phyloP scores from a whole-genome alignment of 2,797 vertebrate species.

The Syngnathus acus region DNA sequence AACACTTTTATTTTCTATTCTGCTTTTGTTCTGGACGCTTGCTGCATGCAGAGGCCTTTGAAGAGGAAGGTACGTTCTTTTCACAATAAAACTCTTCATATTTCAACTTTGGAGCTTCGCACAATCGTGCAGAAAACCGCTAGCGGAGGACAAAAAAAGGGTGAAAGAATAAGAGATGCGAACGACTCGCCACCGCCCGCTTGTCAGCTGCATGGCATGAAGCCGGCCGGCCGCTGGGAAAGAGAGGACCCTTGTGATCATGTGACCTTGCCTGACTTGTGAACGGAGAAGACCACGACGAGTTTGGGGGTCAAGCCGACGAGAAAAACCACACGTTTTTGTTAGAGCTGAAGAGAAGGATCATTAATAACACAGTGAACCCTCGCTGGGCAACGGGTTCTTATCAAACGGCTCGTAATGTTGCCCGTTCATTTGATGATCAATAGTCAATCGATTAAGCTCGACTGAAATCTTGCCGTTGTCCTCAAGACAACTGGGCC shows the following conservation, averaged over 20 bases:
- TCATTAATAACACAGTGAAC: neutral
- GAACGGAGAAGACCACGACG: slow-evolving; percentile 6
- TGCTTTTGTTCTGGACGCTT: slow-evolving; percentile 67
- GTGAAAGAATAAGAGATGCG: slow-evolving; percentile 64
- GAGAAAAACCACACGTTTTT: neutral
- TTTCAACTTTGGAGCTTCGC: neutral
- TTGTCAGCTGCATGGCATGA: slow-evolving; percentile 53
- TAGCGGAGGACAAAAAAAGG: slow-evolving; percentile 37
- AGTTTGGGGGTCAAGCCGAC: slow-evolving; percentile 60
- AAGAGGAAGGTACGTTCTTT: slow-evolving; percentile 73
- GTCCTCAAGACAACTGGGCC: too few relatives aligned
- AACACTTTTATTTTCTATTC: slow-evolving; percentile 54
- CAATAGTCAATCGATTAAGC: too few relatives aligned
- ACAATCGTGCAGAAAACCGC: neutral
- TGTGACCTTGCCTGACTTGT: slow-evolving; percentile 28
- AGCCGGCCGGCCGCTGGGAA: slow-evolving; percentile 29
- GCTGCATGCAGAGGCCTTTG: slow-evolving; percentile 73
- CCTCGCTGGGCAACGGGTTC: neutral
- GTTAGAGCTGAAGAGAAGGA: neutral
- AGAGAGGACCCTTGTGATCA: neutral
- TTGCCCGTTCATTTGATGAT: too few relatives aligned
- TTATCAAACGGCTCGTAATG: neutral
- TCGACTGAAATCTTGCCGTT: too few relatives aligned
- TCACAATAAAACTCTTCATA: slow-evolving; percentile 19
- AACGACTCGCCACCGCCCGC: slow-evolving; percentile 40